Percentiles rank a stretch among this genome's conserved stretches.
These are phyloP conservation scores for Donacobius atricapilla DNA, from an alignment of 2,113 vertebrate genomes.

Conservation along the genomic window DNA sequence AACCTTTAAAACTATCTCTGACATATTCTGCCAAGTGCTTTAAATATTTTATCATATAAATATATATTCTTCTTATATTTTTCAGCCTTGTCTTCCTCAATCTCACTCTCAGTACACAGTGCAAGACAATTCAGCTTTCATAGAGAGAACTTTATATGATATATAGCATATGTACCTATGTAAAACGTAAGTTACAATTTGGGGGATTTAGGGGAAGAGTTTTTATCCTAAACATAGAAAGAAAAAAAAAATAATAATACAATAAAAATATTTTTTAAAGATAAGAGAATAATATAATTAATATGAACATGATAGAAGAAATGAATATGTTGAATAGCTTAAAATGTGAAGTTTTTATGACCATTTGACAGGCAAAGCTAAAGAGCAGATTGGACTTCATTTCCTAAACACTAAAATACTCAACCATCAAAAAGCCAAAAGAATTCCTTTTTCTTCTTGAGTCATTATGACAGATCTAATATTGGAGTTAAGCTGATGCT, in stretches of 20 bases:
- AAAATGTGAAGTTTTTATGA: neutral
- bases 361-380: neutral
- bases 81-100: neutral
- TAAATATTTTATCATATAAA: neutral
- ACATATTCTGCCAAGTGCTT: neutral
- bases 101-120: neutral
- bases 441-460: neutral
- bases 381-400: neutral
- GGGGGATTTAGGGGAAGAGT: accelerated
- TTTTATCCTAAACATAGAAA: neutral
- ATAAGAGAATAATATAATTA: neutral
- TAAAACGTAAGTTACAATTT: neutral
- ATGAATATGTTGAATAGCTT: neutral
- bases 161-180: neutral
- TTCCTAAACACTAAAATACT: neutral
- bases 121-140: neutral
- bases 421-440: neutral
- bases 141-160: neutral
- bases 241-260: neutral
- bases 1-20: neutral
- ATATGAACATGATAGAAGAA: neutral
- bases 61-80: neutral
- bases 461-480: neutral
- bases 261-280: neutral
- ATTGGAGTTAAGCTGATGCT: neutral